Percentiles rank a stretch among this genome's conserved stretches.
phyloP scores from a whole-genome alignment of 2,113 vertebrate species.

The Mirounga angustirostris region DNA sequence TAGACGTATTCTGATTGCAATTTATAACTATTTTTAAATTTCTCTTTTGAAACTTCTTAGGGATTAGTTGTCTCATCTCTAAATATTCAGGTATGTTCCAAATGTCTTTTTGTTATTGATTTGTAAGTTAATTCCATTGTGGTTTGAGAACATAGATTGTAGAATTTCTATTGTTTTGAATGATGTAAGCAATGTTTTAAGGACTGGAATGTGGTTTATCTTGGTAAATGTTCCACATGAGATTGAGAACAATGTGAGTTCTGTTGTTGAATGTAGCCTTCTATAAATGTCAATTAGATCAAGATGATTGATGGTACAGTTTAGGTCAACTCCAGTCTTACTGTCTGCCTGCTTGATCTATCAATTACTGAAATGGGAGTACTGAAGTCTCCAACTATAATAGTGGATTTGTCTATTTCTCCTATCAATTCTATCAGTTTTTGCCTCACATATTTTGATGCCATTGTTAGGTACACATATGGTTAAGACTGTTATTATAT shows the following conservation, averaged over 20 bases:
- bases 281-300: neutral
- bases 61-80: neutral
- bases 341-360: neutral
- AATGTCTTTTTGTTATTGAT: neutral
- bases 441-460: neutral
- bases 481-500: neutral
- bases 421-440: neutral
- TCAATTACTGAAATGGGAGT: neutral
- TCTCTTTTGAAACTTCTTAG: neutral
- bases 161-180: neutral
- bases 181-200: neutral
- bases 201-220: neutral
- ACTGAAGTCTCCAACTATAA: neutral
- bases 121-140: neutral
- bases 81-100: neutral
- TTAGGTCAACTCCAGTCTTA: neutral
- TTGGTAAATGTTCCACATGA: neutral
- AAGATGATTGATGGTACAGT: neutral
- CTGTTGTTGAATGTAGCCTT: neutral
- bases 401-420: neutral
- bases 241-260: neutral
- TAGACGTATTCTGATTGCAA: neutral
- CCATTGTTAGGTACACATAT: neutral
- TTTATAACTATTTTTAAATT: neutral
- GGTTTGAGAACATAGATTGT: neutral